These are phyloP conservation scores for Tachysurus fulvidraco DNA, from an alignment of 2,113 vertebrate genomes.

Conservation along the genomic window DNA sequence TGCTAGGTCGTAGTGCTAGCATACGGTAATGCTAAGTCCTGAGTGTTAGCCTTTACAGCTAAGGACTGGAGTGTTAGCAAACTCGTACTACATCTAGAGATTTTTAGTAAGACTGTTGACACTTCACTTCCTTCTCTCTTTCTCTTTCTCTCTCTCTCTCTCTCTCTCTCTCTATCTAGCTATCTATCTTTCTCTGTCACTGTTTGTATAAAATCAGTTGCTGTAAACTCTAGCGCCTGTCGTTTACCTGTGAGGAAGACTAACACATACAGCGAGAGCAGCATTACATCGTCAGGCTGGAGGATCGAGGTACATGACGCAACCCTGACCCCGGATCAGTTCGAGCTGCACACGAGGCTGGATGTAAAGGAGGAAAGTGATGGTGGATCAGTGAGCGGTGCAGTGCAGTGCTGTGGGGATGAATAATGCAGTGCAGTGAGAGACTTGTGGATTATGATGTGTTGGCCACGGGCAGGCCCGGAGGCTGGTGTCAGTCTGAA, in stretches of 20 bases:
- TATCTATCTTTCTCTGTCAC: not conserved
- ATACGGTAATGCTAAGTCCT: not conserved
- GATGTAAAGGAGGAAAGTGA: not conserved
- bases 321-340: constrained; percentile 21
- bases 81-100: not conserved
- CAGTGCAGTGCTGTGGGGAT: constrained; percentile 10
- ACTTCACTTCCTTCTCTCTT: too few relatives aligned
- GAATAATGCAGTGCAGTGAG: constrained; percentile 44
- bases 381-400: constrained; percentile 26
- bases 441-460: constrained; percentile 40
- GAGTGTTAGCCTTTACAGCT: not conserved
- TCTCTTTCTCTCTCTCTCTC: too few relatives aligned
- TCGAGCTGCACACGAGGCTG: not conserved
- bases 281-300: not conserved
- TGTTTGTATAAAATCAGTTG: not conserved
- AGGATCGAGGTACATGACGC: not conserved
- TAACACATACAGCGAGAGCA: constrained; percentile 1
- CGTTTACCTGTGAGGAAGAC: not conserved
- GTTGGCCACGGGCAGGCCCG: constrained; percentile 46
- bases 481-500: constrained; percentile 55
- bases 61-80: not conserved
- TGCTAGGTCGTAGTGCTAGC: not conserved
- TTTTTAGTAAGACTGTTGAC: too few relatives aligned
- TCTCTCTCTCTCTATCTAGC: not conserved
- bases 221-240: not conserved